Percentiles rank a stretch among this genome's conserved stretches.
phyloP scores from a whole-genome alignment of 2,113 vertebrate genomes.

The Saiga tatarica region DNA sequence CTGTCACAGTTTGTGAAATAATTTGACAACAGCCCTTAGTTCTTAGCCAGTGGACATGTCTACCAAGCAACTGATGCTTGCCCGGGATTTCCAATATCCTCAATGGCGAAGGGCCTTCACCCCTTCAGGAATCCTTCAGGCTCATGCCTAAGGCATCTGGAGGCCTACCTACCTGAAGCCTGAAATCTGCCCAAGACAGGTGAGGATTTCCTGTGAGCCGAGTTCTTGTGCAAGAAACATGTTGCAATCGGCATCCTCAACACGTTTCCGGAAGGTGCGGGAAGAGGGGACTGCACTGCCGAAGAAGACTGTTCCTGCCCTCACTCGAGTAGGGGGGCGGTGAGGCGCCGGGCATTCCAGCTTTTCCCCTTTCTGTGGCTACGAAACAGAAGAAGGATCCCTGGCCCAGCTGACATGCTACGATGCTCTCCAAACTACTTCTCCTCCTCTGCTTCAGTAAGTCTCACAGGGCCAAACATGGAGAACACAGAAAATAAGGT shows the following conservation, averaged over 20 bases:
- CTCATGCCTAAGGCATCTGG: not conserved
- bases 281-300: not conserved
- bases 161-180: too few relatives aligned
- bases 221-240: not conserved
- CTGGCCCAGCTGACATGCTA: not conserved
- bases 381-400: not conserved
- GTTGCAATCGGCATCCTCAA: not conserved
- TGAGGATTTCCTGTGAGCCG: not conserved
- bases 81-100: not conserved
- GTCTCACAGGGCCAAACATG: fast-evolving
- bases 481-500: not conserved
- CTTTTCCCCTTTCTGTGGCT: not conserved
- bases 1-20: not conserved
- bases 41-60: not conserved
- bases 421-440: not conserved
- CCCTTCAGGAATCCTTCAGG: not conserved
- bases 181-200: not conserved
- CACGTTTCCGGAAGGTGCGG: not conserved
- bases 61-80: not conserved
- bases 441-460: not conserved
- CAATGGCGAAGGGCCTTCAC: not conserved
- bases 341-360: not conserved
- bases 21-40: not conserved
- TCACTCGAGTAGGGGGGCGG: fast-evolving
- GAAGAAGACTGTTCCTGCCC: fast-evolving